These are phyloP conservation scores for Dinocampus coccinellae DNA, from an alignment of 2,888 invertebrate species.

Conservation along the genomic window DNA sequence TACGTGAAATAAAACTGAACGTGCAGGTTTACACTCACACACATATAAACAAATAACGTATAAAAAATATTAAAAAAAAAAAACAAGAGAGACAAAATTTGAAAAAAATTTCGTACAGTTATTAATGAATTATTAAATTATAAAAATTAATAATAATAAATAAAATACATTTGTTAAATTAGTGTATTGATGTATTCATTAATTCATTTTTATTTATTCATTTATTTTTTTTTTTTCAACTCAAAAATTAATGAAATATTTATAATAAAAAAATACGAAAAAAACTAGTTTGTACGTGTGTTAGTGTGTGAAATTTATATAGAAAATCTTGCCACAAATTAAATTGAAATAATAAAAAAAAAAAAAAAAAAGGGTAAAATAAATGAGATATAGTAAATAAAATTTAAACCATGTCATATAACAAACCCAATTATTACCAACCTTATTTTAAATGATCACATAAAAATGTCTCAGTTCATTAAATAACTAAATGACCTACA, in stretches of 20 bases:
- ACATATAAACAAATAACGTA: neutral
- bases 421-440: constrained; percentile 23
- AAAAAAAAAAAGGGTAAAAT: neutral
- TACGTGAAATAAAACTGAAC: neutral
- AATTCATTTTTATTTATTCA: too few relatives aligned
- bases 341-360: neutral
- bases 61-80: neutral
- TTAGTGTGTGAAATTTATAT: neutral
- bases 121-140: too few relatives aligned
- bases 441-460: constrained; percentile 11
- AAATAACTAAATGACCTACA: constrained; percentile 21
- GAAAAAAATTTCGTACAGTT: neutral
- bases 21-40: neutral
- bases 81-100: neutral
- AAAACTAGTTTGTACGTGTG: too few relatives aligned
- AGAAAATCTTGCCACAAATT: neutral
- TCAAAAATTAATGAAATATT: too few relatives aligned
- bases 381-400: neutral
- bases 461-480: constrained; percentile 34
- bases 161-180: neutral
- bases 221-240: too few relatives aligned
- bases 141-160: too few relatives aligned
- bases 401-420: neutral
- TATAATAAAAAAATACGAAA: too few relatives aligned
- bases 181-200: neutral